Percentiles rank a stretch among this genome's conserved stretches.
phyloP scores from a whole-genome alignment of 2,888 invertebrate species.

The Xylota segnis region DNA sequence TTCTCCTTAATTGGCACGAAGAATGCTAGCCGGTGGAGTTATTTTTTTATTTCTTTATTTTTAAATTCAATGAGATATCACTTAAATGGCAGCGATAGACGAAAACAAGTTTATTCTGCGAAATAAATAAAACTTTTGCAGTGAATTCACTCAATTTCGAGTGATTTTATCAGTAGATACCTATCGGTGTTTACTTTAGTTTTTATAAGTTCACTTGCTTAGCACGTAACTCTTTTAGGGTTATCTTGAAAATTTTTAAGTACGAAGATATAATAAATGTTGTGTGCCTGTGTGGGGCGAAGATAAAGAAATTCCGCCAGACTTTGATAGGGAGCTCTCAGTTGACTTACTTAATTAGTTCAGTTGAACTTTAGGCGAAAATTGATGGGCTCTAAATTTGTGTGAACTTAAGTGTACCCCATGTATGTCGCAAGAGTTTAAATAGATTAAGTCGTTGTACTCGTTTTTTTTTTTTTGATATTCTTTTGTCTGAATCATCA shows the following conservation, averaged over 20 bases:
- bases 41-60: background rate
- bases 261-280: background rate
- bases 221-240: background rate
- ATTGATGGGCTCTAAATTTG: background rate
- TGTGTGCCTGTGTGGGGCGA: background rate
- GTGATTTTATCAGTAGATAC: constrained; percentile 40
- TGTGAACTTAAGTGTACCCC: background rate
- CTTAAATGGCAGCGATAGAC: constrained; percentile 2
- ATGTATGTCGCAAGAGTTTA: background rate
- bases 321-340: background rate
- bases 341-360: background rate
- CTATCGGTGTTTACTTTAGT: constrained; percentile 40
- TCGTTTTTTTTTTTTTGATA: no score
- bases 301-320: background rate
- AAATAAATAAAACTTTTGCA: constrained; percentile 9
- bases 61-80: constrained; percentile 9
- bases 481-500: no score
- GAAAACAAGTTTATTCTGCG: constrained; percentile 17
- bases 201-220: constrained; percentile 9
- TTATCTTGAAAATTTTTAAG: constrained; percentile 5
- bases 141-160: constrained; percentile 26
- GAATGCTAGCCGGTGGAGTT: constrained; percentile 10
- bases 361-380: background rate
- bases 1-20: constrained; percentile 36
- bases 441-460: no score